A percentile compares a stretch with the other conserved stretches of the same genome.
phyloP scores from a whole-genome alignment of 2,113 vertebrate species.

The Nanorana parkeri region DNA sequence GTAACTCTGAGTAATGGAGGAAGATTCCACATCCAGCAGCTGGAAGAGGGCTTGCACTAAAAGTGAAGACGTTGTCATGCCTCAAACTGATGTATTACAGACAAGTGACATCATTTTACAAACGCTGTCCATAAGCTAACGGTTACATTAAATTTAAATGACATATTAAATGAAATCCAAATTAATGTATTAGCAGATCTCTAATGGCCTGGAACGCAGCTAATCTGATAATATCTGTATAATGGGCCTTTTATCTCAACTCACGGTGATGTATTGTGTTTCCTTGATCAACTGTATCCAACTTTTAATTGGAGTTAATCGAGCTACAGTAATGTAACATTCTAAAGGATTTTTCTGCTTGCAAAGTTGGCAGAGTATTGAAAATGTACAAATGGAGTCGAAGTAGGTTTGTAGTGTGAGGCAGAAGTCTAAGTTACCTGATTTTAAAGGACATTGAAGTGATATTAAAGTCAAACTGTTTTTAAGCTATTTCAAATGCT shows the following conservation, averaged over 20 bases:
- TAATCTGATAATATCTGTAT: constrained; percentile 55
- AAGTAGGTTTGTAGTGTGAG: not conserved
- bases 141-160: constrained; percentile 59
- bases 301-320: constrained; percentile 60
- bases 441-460: not conserved
- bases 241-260: constrained; percentile 49
- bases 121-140: constrained; percentile 47
- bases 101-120: constrained; percentile 34
- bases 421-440: not conserved
- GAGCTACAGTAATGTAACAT: constrained; percentile 53
- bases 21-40: not conserved
- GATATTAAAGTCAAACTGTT: too few relatives aligned
- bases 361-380: not conserved
- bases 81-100: constrained; percentile 50
- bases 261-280: constrained; percentile 51
- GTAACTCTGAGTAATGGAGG: not conserved
- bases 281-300: constrained; percentile 51
- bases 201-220: constrained; percentile 50
- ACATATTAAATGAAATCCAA: constrained; percentile 57
- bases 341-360: constrained; percentile 6
- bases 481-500: too few relatives aligned
- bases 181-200: constrained; percentile 42
- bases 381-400: constrained; percentile 6
- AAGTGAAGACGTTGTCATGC: constrained; percentile 10
- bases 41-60: constrained; percentile 15